A percentile compares a stretch with the other conserved stretches of the same genome.
Conservation (phyloP, 1,140 invertebrate species). For the Teleopsis dalmanni region DNA sequence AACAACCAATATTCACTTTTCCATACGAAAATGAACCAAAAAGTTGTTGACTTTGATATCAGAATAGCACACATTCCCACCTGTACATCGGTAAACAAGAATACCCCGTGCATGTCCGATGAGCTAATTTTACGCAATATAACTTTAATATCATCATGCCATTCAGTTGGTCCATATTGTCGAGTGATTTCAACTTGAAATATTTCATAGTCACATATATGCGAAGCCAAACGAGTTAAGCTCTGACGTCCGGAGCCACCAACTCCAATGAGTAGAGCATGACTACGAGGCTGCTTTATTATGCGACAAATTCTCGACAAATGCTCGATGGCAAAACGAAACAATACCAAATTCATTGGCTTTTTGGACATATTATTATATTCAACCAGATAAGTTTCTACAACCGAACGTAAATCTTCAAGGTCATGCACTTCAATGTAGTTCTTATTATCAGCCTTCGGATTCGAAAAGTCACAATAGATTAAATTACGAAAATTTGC, state of each 20-base stretch:
- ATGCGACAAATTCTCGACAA: conserved; percentile 85
- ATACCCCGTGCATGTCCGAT: conserved; percentile 80
- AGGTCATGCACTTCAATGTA: conserved; percentile 85
- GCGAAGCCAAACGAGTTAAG: conserved; percentile 77
- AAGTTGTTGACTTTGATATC: neutral
- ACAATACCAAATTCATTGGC: conserved; percentile 93
- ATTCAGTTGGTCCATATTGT: conserved; percentile 74
- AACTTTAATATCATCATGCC: conserved; percentile 83
- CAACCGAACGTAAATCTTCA: conserved; percentile 72
- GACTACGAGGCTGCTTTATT: conserved; percentile 82
- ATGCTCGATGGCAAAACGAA: conserved; percentile 92
- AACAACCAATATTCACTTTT: too few relatives aligned
- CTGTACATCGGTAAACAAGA: conserved; percentile 85
- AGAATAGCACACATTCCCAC: conserved; percentile 42
- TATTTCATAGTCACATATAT: conserved; percentile 89
- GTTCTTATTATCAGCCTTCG: conserved; percentile 79
- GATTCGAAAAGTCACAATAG: conserved; percentile 93
- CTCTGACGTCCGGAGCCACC: conserved; percentile 90
- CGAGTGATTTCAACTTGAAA: conserved; percentile 88
- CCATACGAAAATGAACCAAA: too few relatives aligned
- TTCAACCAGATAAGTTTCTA: conserved; percentile 84
- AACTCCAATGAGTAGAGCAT: conserved; percentile 78
- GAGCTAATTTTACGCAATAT: conserved; percentile 73
- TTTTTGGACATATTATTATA: conserved; percentile 96
- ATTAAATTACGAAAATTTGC: conserved; percentile 75